Conservation (phyloP, 2,888 invertebrate species). For the Pristionchus fissidentatus region DNA sequence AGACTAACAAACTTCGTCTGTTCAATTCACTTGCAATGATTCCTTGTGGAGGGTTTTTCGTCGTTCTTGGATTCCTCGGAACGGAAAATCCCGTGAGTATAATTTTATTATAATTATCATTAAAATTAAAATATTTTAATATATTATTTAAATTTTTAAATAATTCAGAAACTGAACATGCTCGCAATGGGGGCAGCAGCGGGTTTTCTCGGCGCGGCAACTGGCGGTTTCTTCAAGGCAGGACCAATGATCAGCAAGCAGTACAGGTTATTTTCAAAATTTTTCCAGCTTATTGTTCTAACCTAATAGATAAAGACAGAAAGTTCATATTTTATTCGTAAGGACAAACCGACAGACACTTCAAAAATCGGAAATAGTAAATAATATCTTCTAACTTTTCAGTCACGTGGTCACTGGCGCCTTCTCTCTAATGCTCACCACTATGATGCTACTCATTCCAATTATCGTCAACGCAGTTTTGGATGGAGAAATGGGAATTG, state of each 20-base stretch:
- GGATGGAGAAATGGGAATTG: slow-evolving; percentile 67
- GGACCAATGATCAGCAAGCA: slow-evolving; percentile 72
- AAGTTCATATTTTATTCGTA: no score
- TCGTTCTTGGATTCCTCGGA: slow-evolving; percentile 67
- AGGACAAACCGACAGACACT: no score
- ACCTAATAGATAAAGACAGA: not conserved
- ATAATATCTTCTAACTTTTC: slow-evolving; percentile 16
- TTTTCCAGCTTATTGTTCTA: not conserved
- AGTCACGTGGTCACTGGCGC: slow-evolving; percentile 74
- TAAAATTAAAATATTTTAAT: no score
- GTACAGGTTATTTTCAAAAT: slow-evolving; percentile 61
- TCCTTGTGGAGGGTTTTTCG: slow-evolving; percentile 65
- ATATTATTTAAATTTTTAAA: no score
- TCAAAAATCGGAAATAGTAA: no score
- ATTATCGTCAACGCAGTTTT: slow-evolving; percentile 64
- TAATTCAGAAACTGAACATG: slow-evolving; percentile 57
- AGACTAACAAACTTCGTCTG: slow-evolving; percentile 71
- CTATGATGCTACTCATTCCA: slow-evolving; percentile 71
- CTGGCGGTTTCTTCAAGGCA: slow-evolving; percentile 74
- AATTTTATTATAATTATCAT: no score
- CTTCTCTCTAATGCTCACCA: slow-evolving; percentile 71
- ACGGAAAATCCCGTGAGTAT: slow-evolving; percentile 56
- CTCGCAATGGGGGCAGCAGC: slow-evolving; percentile 64
- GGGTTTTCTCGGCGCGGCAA: slow-evolving; percentile 67
- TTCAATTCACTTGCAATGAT: slow-evolving; percentile 74